Conservation (phyloP, 2,888 invertebrate species). For the Metalampra italica region DNA sequence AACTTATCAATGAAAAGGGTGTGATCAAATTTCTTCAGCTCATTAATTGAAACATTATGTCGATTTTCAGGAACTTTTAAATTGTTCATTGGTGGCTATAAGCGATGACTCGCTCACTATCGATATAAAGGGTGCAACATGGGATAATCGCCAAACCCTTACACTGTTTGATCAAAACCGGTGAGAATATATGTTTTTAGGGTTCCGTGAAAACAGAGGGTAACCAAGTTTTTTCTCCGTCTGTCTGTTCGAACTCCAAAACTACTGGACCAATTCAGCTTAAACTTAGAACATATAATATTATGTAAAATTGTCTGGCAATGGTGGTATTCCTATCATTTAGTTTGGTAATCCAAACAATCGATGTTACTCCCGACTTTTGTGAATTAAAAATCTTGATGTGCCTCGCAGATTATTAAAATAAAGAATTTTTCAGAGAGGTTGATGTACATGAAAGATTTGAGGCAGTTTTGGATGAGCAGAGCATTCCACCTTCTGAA, state of each 20-base stretch:
- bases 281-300: too few species aligned
- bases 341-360: too few species aligned
- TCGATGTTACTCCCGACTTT: too few species aligned
- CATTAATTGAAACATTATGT: background rate
- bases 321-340: too few species aligned
- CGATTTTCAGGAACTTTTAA: slow-evolving; percentile 44
- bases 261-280: too few species aligned
- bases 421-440: slow-evolving; percentile 32
- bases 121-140: slow-evolving; percentile 54
- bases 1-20: too few species aligned
- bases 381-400: background rate
- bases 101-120: slow-evolving; percentile 50
- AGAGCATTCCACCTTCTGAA: slow-evolving; percentile 31
- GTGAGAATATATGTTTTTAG: slow-evolving; percentile 26
- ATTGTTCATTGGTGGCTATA: slow-evolving; percentile 45
- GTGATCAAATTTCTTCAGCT: too few species aligned
- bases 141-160: slow-evolving; percentile 67
- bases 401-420: too few species aligned
- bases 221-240: too few species aligned
- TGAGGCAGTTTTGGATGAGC: slow-evolving; percentile 45
- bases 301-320: too few species aligned
- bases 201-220: too few species aligned
- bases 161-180: slow-evolving; percentile 52
- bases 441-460: slow-evolving; percentile 47
- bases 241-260: too few species aligned